phyloP scores from a whole-genome alignment of 2,888 invertebrate genomes.

The Cyclophora albipunctata region DNA sequence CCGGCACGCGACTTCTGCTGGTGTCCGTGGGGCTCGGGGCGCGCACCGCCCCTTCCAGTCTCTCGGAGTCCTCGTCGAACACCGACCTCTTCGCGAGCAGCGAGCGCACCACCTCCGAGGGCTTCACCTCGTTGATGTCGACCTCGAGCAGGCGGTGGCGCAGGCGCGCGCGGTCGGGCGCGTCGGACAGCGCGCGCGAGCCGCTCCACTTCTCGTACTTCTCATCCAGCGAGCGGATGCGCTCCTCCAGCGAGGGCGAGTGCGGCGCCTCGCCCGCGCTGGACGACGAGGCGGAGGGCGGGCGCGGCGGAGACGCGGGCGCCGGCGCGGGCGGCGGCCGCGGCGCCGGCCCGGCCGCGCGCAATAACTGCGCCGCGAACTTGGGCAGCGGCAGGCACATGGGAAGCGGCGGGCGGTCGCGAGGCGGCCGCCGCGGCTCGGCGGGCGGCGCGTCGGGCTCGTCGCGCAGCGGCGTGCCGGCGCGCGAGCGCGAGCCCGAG shows the following conservation, averaged over 20 bases:
- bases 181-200: slow-evolving; percentile 75
- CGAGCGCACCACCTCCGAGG: slow-evolving; percentile 94
- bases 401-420: slow-evolving; percentile 79
- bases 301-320: slow-evolving; percentile 80
- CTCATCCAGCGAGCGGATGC: slow-evolving; percentile 93
- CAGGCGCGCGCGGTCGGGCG: slow-evolving; percentile 76
- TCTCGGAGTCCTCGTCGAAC: slow-evolving; percentile 96
- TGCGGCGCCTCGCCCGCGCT: slow-evolving; percentile 83
- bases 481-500: slow-evolving; percentile 69
- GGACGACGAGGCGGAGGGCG: slow-evolving; percentile 84
- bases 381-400: slow-evolving; percentile 90
- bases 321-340: slow-evolving; percentile 67
- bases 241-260: slow-evolving; percentile 88
- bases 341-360: slow-evolving; percentile 67
- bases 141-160: slow-evolving; percentile 86
- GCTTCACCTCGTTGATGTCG: slow-evolving; percentile 87
- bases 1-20: slow-evolving; percentile 47
- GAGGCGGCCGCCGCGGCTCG: slow-evolving; percentile 83
- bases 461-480: slow-evolving; percentile 77
- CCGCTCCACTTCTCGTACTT: slow-evolving; percentile 93
- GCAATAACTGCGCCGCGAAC: slow-evolving; percentile 84
- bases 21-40: slow-evolving; percentile 78
- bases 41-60: slow-evolving; percentile 91
- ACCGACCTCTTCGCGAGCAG: slow-evolving; percentile 94
- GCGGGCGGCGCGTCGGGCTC: slow-evolving; percentile 82